Evolutionary conservation across 2,797 vertebrate genomes (phyloP), one percentile per base, ranked within the genome.

Genomic region (Sylvia borin): DNA sequence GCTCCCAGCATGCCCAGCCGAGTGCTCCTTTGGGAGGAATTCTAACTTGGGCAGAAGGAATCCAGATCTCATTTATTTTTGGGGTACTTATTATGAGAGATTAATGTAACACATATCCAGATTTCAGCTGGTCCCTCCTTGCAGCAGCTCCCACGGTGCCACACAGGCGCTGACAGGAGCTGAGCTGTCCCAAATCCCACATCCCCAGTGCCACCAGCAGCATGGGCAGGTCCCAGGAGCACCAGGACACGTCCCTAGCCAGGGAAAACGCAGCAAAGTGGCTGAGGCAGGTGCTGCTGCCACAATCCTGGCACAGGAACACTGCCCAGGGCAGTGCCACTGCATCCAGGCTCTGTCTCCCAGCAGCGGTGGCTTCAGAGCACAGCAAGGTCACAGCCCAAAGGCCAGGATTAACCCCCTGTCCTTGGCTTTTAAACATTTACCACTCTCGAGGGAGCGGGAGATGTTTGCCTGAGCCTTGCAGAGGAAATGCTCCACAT

Each of bases 361-460:
- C 61, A 12, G 2, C 0, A 40, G 36, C 1, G 3, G 21, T 16
- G 47, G 65, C 85, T 71, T 18, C 9, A 1, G 66, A 47, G 85
- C 40, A 6, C 34, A 1, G 85, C 62, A 13, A 67, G 64, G 53
- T 76, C 91, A 64, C 77, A 94, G 22, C 60, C 47, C 90, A 11
- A 19, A 42, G 5, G 24, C 36, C 5, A 57, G 91, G 92, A 96
- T 91, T 93, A 94, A 91, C 93, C 38, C 55, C 0, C 7, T 0
- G 65, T 77, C 92, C 94, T 89, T 85, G 92, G 93, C 86, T 96
- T 96, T 94, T 96, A 92, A 96, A 93, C 75, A 91, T 93, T 97
- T 60, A 95, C 96, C 61, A 43, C 4, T 8, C 11, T 4, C 4
- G 1, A 5, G 82, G 76, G 78, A 92, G 86, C 9, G 5, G 93